A percentile compares a stretch with the other conserved stretches of the same genome.
Conservation (phyloP, 2,113 vertebrate genomes). For the Platysternon megacephalum region DNA sequence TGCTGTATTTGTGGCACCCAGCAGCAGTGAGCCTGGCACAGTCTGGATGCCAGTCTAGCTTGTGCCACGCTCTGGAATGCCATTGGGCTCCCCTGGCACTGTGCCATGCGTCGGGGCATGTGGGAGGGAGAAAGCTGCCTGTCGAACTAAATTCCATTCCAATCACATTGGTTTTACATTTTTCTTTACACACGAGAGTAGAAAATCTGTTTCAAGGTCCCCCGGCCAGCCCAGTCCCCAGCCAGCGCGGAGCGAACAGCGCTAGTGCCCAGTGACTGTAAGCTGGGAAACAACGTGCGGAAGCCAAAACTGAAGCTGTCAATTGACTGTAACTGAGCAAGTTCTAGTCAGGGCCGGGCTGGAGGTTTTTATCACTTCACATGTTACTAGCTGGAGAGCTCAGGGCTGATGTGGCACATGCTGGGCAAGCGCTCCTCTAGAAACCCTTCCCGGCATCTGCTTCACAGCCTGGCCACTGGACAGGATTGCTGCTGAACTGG, state of each 20-base stretch:
- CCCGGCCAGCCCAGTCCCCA: too few species aligned
- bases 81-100: too few species aligned
- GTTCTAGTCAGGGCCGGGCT: background rate
- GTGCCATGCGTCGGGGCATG: too few species aligned
- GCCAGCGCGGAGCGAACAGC: background rate
- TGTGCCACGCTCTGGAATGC: too few species aligned
- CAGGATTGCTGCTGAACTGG: too few species aligned
- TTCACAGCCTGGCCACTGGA: background rate
- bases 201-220: background rate
- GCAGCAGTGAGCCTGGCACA: background rate
- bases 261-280: background rate
- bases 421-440: background rate
- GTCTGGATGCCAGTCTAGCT: too few species aligned
- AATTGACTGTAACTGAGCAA: background rate
- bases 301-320: background rate
- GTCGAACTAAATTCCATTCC: background rate
- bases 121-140: background rate
- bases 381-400: background rate
- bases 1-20: too few species aligned
- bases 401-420: too few species aligned
- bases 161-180: background rate
- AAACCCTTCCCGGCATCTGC: background rate
- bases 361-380: background rate
- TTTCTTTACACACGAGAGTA: too few species aligned
- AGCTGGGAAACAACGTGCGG: background rate